A percentile compares a stretch with the other conserved stretches of the same genome.
These are phyloP conservation scores for Baccha elongata DNA, from an alignment of 2,888 invertebrate species.

Conservation along the genomic window DNA sequence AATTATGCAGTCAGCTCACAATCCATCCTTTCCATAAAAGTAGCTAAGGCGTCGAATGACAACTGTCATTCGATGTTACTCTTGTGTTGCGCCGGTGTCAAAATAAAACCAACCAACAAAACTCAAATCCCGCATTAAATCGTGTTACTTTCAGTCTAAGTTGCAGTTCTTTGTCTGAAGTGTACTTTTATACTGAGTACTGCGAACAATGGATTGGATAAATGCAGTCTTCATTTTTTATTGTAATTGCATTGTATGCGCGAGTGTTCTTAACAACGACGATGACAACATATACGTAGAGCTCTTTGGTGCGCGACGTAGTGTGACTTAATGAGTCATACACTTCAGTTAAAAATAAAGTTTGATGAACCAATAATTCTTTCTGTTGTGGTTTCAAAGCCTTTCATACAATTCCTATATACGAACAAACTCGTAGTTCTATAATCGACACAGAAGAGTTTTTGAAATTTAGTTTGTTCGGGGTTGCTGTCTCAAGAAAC, in stretches of 20 bases:
- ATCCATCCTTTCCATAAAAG: constrained; percentile 30
- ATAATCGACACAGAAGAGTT: no score
- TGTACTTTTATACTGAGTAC: background rate
- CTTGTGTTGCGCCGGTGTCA: constrained; percentile 55
- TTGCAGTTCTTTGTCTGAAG: constrained; percentile 3
- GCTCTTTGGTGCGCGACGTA: constrained; percentile 16
- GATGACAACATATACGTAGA: constrained; percentile 32
- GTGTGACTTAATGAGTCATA: constrained; percentile 47
- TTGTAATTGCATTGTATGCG: no score
- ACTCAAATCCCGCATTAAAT: constrained; percentile 9
- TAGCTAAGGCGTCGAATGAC: constrained; percentile 43
- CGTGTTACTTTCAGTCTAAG: constrained; percentile 11
- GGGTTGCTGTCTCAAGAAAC: no score
- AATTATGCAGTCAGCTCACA: constrained; percentile 62
- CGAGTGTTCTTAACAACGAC: constrained; percentile 20
- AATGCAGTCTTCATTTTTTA: constrained; percentile 21
- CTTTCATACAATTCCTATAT: no score
- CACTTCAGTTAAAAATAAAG: background rate
- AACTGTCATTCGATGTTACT: constrained; percentile 47
- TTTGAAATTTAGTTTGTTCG: no score
- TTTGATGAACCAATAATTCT: background rate
- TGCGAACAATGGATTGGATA: constrained; percentile 48
- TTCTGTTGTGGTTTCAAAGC: background rate
- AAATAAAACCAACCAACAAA: constrained; percentile 53
- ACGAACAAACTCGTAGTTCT: no score